phyloP scores from a whole-genome alignment of 1,140 invertebrate species.

The Drosophila parvula region DNA sequence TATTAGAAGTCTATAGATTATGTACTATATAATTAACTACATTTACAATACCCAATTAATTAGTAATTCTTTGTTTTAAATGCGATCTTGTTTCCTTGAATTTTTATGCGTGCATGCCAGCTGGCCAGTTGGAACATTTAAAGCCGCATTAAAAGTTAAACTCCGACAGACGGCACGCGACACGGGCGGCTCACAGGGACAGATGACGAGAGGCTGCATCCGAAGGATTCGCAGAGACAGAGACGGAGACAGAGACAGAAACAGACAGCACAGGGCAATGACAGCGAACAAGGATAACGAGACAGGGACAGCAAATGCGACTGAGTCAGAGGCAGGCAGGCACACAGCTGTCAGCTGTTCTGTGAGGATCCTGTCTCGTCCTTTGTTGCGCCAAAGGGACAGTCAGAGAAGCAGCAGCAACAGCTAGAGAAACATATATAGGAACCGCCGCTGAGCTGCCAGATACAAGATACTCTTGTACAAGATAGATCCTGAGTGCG shows the following conservation, averaged over 20 bases:
- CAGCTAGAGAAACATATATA: slow-evolving; percentile 9
- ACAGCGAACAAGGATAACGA: slow-evolving; percentile 62
- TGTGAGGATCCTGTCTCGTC: slow-evolving; percentile 56
- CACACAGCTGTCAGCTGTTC: slow-evolving; percentile 78
- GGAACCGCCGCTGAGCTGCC: slow-evolving; percentile 8
- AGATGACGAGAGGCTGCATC: slow-evolving; percentile 37
- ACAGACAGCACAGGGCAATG: slow-evolving; percentile 46
- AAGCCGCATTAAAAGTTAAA: slow-evolving; percentile 43
- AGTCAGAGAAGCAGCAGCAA: slow-evolving; percentile 24
- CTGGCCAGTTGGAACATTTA: slow-evolving; percentile 53
- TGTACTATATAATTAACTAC: not conserved
- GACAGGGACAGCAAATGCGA: slow-evolving; percentile 31
- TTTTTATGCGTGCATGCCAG: slow-evolving; percentile 11
- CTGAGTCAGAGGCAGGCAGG: slow-evolving; percentile 17
- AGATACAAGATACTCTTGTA: slow-evolving; percentile 4
- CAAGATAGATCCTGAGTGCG: slow-evolving; percentile 59
- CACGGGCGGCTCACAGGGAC: slow-evolving; percentile 22
- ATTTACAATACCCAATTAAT: not conserved
- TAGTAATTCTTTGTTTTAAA: not conserved
- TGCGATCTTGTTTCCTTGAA: not conserved
- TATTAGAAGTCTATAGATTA: not conserved
- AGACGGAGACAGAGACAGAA: slow-evolving; percentile 3
- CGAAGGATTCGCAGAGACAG: slow-evolving; percentile 16
- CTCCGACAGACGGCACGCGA: slow-evolving; percentile 58
- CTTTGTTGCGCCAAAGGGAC: slow-evolving; percentile 46